Evolutionary conservation across 2,888 invertebrate species (phyloP).

Genomic region (Baccha elongata): DNA sequence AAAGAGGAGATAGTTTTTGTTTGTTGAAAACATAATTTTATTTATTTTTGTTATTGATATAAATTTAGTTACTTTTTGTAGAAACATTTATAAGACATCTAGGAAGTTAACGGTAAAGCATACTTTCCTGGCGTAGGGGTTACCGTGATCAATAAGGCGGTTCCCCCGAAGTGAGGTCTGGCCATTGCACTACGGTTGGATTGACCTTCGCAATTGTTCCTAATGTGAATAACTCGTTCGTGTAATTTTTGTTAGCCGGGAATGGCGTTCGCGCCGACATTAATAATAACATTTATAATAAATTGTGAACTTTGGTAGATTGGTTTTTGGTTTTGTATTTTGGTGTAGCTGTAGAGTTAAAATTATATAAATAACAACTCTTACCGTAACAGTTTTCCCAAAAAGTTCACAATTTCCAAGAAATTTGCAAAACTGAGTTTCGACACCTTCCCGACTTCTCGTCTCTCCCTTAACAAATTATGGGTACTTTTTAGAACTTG

Average conservation of each 20-base stretch:
- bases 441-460: too few relatives aligned
- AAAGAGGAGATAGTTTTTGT: not conserved
- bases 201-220: not conserved
- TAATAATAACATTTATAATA: conserved; percentile 86
- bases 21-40: not conserved
- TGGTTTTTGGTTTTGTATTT: too few relatives aligned
- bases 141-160: conserved; percentile 78
- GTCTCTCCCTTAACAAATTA: too few relatives aligned
- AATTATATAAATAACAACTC: too few relatives aligned
- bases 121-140: conserved; percentile 78
- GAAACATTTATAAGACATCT: not conserved
- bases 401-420: too few relatives aligned
- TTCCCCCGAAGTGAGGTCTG: conserved; percentile 77
- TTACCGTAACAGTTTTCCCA: too few relatives aligned
- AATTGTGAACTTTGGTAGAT: too few relatives aligned
- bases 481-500: too few relatives aligned
- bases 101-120: conserved; percentile 59
- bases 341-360: too few relatives aligned
- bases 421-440: too few relatives aligned
- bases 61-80: conserved; percentile 18
- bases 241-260: conserved; percentile 87
- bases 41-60: not conserved
- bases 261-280: conserved; percentile 85
- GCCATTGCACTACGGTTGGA: conserved; percentile 75
- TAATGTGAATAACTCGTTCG: conserved; percentile 88